These are phyloP conservation scores for Phycodurus eques DNA, from an alignment of 2,113 vertebrate genomes.

Conservation along the genomic window DNA sequence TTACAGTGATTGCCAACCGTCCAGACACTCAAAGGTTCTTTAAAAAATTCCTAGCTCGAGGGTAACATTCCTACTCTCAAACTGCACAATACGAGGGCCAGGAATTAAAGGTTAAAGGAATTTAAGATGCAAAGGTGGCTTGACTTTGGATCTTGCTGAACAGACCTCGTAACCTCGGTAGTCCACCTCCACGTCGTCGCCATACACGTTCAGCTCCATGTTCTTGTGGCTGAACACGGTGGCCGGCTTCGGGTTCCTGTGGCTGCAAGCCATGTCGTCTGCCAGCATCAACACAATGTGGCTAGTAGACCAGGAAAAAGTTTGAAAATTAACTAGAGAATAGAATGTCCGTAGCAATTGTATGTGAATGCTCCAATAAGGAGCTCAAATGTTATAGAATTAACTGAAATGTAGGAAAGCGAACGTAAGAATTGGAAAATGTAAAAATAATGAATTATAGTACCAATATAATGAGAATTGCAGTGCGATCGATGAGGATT, in stretches of 20 bases:
- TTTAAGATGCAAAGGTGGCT: background rate
- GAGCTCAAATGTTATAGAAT: no score
- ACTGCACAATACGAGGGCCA: background rate
- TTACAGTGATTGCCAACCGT: no score
- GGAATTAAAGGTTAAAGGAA: background rate
- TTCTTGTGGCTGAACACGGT: slow-evolving; percentile 98
- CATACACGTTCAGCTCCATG: slow-evolving; percentile 98
- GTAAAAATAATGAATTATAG: no score
- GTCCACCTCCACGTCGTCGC: slow-evolving; percentile 97
- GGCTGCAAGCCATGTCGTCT: slow-evolving; percentile 98
- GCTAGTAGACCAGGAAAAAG: slow-evolving; percentile 59
- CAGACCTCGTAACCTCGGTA: slow-evolving; percentile 95
- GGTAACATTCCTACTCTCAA: no score
- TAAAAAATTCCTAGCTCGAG: no score
- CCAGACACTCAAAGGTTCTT: no score
- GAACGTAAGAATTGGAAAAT: no score
- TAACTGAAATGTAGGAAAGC: no score
- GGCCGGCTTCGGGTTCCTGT: slow-evolving; percentile 94
- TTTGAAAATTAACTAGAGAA: background rate
- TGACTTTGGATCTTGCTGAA: background rate
- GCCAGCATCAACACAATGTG: slow-evolving; percentile 98
- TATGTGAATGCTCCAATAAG: no score
- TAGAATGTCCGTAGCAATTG: no score
- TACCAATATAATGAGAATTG: no score
- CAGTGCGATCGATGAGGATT: no score